Conservation (phyloP, 2,113 vertebrate genomes). For the Craseonycteris thonglongyai region DNA sequence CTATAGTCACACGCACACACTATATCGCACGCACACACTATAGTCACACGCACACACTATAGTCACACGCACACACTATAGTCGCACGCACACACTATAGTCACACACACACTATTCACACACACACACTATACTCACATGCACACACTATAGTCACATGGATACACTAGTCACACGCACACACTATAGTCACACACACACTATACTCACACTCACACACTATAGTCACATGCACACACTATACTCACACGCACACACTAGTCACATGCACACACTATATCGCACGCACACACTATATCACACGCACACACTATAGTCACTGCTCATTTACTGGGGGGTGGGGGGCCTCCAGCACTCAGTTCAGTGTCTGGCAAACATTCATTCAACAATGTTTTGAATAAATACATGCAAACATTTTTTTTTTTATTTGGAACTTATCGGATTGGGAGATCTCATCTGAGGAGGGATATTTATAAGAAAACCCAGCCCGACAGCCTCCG, state of each 20-base stretch:
- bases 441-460: neutral
- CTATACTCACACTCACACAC: neutral
- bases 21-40: neutral
- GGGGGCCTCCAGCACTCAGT: fast-evolving
- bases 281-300: neutral
- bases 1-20: no score
- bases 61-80: neutral
- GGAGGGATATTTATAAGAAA: neutral
- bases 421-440: neutral
- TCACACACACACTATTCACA: no score
- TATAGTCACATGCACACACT: neutral
- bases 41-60: neutral
- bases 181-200: neutral
- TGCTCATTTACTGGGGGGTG: neutral
- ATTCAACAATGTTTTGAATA: neutral
- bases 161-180: no score
- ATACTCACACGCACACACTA: neutral
- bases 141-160: neutral
- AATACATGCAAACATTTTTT: neutral
- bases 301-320: neutral
- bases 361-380: neutral
- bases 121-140: neutral
- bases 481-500: no score
- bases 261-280: neutral
- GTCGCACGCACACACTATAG: neutral